Evolutionary conservation across 2,797 vertebrate species (phyloP).

Genomic region (Acipenser ruthenus): DNA sequence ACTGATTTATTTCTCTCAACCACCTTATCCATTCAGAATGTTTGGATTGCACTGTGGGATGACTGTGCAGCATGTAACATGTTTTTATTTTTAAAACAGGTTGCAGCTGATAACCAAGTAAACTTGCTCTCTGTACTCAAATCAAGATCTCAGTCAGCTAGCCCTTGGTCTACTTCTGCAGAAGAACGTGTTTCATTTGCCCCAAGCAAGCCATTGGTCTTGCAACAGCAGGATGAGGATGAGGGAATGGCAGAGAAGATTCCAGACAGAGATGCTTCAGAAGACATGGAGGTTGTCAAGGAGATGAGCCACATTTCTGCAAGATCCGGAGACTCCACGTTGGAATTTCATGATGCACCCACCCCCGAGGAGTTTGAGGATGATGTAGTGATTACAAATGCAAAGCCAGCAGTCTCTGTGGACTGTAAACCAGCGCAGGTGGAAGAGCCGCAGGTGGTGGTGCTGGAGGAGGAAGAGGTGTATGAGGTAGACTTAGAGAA

Average conservation of each 20-base stretch:
- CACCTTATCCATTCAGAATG: too few relatives aligned
- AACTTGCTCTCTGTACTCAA: too few relatives aligned
- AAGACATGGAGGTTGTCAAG: too few relatives aligned
- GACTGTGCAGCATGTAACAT: too few relatives aligned
- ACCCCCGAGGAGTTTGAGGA: conserved; percentile 50
- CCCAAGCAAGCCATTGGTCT: background rate
- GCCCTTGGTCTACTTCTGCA: conserved; percentile 36
- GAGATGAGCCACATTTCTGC: conserved; percentile 56
- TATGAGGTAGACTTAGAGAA: conserved; percentile 10
- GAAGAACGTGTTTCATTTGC: background rate
- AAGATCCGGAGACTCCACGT: conserved; percentile 65
- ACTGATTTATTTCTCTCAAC: too few relatives aligned
- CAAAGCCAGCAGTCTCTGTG: conserved; percentile 30
- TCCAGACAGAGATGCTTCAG: too few relatives aligned
- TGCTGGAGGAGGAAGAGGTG: background rate
- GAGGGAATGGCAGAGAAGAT: conserved; percentile 13
- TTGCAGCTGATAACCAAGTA: too few relatives aligned
- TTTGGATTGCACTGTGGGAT: too few relatives aligned
- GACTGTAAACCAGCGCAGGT: conserved; percentile 10
- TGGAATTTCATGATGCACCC: conserved; percentile 74
- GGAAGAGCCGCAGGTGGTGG: too few relatives aligned
- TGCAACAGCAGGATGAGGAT: too few relatives aligned
- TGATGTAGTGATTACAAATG: conserved; percentile 41
- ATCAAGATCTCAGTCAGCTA: conserved; percentile 22
- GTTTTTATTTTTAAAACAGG: too few relatives aligned